Evolutionary conservation across 2,797 vertebrate species (phyloP), one percentile per base, ranked within the genome.

Genomic region (Smutsia temminckii): DNA sequence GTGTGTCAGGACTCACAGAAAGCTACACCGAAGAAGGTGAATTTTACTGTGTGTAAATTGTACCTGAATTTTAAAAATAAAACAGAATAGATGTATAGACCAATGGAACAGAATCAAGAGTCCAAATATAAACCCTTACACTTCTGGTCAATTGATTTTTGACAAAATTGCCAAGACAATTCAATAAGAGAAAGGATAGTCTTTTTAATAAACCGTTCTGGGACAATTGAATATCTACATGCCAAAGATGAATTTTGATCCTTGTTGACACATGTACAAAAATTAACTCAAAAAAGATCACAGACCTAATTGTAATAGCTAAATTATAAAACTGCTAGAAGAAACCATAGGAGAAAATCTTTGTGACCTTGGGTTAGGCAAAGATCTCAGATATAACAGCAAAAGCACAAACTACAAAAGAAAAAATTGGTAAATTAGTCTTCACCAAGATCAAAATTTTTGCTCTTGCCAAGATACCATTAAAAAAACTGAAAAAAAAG

Each of bases 61-160:
- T 37, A 94, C 57, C 37, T 89, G 55, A 89, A 64, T 55, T 78
- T 74, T 74, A 90, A 61, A 9, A 69, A 69, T 42, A 25, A 80
- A 93, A 83, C 21, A 92, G 23, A 95, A 79, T 59, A 27, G 16
- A 72, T 80, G 86, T 71, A 53, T 46, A 89, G 51, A 34, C 84
- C 51, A 85, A 57, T 81, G n/a, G 66, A 72, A 83, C 25, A 90
- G 66, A 71, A 85, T 21, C 25, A 27, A 96, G 13, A 90, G 14
- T 88, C 55, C 77, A 87, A 72, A 86, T 72, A 77, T 21, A 94
- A 94, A 86, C 27, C 29, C 6, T 88, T 78, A 68, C 18, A 66
- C 77, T 94, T 95, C 78, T 84, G n/a, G 23, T 66, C 49, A 83
- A n/a, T 40, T 74, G 74, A 59, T 71, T 94, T 96, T 95, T 88